Evolutionary conservation across 2,797 vertebrate genomes (phyloP).

Genomic region (Sitta carolinensis): DNA sequence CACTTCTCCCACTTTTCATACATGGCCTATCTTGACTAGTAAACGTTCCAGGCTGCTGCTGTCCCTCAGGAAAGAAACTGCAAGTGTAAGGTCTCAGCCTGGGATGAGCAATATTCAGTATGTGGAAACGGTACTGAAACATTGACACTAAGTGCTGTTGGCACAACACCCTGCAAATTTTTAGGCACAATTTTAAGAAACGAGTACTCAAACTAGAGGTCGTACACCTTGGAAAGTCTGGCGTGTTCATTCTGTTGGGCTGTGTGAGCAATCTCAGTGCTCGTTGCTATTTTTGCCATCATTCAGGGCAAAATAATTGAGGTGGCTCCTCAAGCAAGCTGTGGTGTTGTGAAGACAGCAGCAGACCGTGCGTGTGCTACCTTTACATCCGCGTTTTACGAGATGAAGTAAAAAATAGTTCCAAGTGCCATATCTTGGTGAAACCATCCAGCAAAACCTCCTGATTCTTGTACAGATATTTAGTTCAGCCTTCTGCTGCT

Average conservation of each 20-base stretch:
- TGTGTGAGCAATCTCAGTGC: not conserved
- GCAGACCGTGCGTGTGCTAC: not conserved
- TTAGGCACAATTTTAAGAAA: not conserved
- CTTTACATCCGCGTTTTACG: not conserved
- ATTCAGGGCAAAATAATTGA: not conserved
- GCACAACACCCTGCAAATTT: not conserved
- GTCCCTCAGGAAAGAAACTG: not conserved
- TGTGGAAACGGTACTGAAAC: fast-evolving
- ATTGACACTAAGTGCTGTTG: not conserved
- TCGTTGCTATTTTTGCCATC: not conserved
- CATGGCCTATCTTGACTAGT: not conserved
- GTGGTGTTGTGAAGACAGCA: not conserved
- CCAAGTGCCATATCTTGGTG: not conserved
- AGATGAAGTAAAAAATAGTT: not conserved
- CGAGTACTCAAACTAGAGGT: not conserved
- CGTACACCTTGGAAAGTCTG: not conserved
- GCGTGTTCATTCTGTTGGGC: fast-evolving
- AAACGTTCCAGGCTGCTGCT: fast-evolving
- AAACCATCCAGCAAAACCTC: not conserved
- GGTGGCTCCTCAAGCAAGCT: not conserved
- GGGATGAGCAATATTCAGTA: not conserved
- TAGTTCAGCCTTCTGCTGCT: not conserved
- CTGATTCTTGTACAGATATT: not conserved
- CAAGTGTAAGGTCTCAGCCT: not conserved
- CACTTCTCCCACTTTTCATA: not conserved